Evolutionary conservation across 2,888 invertebrate species (phyloP), one percentile per base, ranked within the genome.

Genomic region (Deilephila porcellus): DNA sequence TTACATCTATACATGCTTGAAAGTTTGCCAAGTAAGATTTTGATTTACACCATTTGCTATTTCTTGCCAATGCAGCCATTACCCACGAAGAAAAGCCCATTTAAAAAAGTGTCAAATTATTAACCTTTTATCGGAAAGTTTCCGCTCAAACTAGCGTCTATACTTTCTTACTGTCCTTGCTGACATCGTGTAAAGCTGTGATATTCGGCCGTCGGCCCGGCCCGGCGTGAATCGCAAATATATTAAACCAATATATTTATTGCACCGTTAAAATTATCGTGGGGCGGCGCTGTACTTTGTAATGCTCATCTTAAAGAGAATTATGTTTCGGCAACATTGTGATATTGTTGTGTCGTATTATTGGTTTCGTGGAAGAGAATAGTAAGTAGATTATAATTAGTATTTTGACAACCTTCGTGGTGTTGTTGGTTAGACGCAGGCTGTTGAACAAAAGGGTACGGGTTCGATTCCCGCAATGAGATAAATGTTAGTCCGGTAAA

Each of bases 151-250:
- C 5, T 4, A 17, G 53, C 19, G 56, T 45, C 11, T 3, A 11
- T 19, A 56, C n/a, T 56, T 5, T 17, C 52, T 6, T 67, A 52
- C 67, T 52, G 67, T 67, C 45, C 67, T 52, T 67, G 25, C 6
- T 67, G 25, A 52, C 25, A 29, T 25, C 14, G 14, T 67, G 52
- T 25, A 20, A 25, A 67, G 20, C 45, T 37, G 64, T 37, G 45
- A 52, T 67, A 67, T 67, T 67, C 67, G 52, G 52, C 52, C 17
- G 67, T 45, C 4, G 17, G 67, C 67, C 67, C 52, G 67, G 14
- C 52, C 20, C 67, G 20, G 17, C 25, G 67, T 5, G 52, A 67
- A 63, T 25, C 52, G 8, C 67, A 67, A 67, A 67, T 67, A 52
- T 52, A 67, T 67, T 52, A 45, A 52, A 67, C 20, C 25, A 52